These are phyloP conservation scores for Pseudomyrmex pallidus DNA, from an alignment of 1,140 invertebrate species.

Conservation along the genomic window DNA sequence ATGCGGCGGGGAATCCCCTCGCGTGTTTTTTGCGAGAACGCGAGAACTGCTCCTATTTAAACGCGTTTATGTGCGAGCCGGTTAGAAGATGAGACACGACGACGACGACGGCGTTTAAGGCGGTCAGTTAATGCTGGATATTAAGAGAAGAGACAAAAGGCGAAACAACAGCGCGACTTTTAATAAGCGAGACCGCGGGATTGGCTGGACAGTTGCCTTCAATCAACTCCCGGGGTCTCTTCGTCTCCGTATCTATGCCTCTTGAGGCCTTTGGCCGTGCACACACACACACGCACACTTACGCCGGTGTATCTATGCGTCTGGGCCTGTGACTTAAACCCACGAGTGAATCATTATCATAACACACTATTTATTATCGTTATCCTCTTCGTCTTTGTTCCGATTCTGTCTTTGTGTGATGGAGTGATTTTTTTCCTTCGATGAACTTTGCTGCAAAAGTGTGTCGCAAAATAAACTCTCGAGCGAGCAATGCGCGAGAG, in stretches of 20 bases:
- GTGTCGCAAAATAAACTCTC: neutral
- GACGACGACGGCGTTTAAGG: slow-evolving; percentile 52
- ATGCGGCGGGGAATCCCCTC: neutral
- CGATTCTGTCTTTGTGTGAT: neutral
- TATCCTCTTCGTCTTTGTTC: slow-evolving; percentile 30
- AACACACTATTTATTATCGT: slow-evolving; percentile 60
- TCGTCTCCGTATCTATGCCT: slow-evolving; percentile 62
- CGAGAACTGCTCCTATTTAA: neutral
- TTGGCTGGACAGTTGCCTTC: slow-evolving; percentile 83
- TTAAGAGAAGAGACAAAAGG: slow-evolving; percentile 82
- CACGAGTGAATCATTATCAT: slow-evolving; percentile 69
- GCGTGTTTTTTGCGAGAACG: slow-evolving; percentile 41
- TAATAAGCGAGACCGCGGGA: slow-evolving; percentile 81
- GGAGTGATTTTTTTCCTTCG: neutral
- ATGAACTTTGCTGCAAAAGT: neutral
- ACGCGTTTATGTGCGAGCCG: neutral
- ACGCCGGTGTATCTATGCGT: too few species aligned
- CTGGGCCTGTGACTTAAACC: slow-evolving; percentile 64
- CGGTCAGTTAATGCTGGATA: slow-evolving; percentile 74
- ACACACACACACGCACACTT: slow-evolving; percentile 39
- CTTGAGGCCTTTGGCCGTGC: slow-evolving; percentile 64
- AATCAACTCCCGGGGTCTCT: slow-evolving; percentile 81
- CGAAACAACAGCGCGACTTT: slow-evolving; percentile 82
- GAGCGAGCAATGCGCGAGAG: too few species aligned
- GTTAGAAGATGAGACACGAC: too few species aligned